These are phyloP conservation scores for Heterodera schachtii DNA, from an alignment of 1,140 invertebrate species.

Conservation along the genomic window DNA sequence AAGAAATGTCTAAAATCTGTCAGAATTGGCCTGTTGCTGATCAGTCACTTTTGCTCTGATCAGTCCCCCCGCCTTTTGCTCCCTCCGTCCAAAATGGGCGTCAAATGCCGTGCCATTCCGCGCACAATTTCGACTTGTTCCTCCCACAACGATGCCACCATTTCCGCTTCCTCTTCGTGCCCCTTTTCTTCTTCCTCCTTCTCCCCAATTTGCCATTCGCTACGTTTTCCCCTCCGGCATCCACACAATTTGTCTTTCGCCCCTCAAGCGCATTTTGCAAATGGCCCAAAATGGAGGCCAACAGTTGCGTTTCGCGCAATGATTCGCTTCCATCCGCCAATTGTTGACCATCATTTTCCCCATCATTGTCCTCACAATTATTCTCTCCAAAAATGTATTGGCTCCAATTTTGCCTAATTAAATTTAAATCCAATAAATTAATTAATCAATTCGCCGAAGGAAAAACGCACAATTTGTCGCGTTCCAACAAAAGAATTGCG, in stretches of 20 bases:
- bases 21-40: no score
- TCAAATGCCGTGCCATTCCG: not conserved
- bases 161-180: not conserved
- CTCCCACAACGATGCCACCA: not conserved
- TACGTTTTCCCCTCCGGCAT: not conserved
- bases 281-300: conserved; percentile 14
- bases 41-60: not conserved
- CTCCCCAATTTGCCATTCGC: not conserved
- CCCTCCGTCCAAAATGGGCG: not conserved
- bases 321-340: not conserved
- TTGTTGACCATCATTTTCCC: no score
- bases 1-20: no score
- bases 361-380: not conserved
- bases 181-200: no score
- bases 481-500: conserved; percentile 47
- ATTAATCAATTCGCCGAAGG: no score
- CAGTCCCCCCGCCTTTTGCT: not conserved
- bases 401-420: conserved; percentile 22
- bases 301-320: conserved; percentile 8
- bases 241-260: not conserved
- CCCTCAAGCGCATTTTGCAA: conserved; percentile 14
- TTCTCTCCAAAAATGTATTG: conserved; percentile 23
- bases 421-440: conserved; percentile 11
- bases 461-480: conserved; percentile 42
- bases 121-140: not conserved